A percentile compares a stretch with the other conserved stretches of the same genome.
Conservation (phyloP, 1,140 invertebrate species). For the Heliconius himera region DNA sequence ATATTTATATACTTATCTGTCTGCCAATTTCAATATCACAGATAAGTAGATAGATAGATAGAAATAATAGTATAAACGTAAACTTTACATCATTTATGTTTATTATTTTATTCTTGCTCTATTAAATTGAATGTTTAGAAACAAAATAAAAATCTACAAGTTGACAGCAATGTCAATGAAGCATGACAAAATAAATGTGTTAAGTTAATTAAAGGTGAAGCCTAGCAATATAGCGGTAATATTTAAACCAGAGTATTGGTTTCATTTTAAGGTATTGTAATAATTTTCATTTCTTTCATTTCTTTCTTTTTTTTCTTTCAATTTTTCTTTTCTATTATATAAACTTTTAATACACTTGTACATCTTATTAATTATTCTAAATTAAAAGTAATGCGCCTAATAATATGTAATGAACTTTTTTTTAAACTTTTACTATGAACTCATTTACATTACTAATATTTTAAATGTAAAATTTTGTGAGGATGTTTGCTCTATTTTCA, state of each 20-base stretch:
- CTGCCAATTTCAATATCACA: background rate
- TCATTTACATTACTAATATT: no score
- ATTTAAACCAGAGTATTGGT: background rate
- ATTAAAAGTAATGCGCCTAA: no score
- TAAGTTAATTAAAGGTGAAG: constrained; percentile 29
- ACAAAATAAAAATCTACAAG: background rate
- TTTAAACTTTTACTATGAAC: no score
- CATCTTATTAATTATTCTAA: no score
- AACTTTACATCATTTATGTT: background rate
- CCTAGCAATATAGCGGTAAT: constrained; percentile 14
- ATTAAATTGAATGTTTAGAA: background rate
- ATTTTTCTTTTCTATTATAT: no score
- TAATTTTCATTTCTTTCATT: no score
- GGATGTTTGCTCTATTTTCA: no score
- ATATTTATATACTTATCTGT: background rate
- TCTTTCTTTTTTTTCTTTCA: no score
- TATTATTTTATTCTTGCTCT: background rate
- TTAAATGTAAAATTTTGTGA: no score
- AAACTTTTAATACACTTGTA: no score
- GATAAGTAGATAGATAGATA: background rate
- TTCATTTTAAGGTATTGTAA: background rate
- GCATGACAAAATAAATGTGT: background rate
- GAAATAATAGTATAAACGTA: background rate
- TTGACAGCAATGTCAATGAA: constrained; percentile 14
- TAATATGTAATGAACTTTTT: no score